phyloP scores from a whole-genome alignment of 2,888 invertebrate species.

The Heteromyza rotundicornis region DNA sequence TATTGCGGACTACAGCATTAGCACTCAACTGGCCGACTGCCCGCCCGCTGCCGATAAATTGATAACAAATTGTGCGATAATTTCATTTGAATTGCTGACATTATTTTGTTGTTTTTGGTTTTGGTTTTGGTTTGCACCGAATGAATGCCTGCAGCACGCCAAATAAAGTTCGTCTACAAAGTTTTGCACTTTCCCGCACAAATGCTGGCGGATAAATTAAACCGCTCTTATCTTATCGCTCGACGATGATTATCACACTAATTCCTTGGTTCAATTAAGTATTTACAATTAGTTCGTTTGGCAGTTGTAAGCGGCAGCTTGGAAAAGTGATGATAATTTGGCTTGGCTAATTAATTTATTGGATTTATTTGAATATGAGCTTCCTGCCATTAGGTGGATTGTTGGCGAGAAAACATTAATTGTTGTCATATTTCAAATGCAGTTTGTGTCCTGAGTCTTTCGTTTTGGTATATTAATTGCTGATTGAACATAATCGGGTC shows the following conservation, averaged over 20 bases:
- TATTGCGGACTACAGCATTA: too few relatives aligned
- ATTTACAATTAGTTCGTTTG: too few relatives aligned
- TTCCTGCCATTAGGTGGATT: too few relatives aligned
- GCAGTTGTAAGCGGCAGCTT: not conserved
- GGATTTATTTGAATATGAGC: too few relatives aligned
- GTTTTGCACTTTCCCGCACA: not conserved
- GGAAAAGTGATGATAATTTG: not conserved
- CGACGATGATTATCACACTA: slow-evolving; percentile 1
- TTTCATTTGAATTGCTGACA: not conserved
- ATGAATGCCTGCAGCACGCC: not conserved
- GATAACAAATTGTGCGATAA: slow-evolving; percentile 1
- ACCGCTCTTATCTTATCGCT: not conserved
- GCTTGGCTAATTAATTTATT: too few relatives aligned
- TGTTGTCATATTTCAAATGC: too few relatives aligned
- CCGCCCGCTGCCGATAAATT: not conserved
- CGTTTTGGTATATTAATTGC: too few relatives aligned
- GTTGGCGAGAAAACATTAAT: too few relatives aligned
- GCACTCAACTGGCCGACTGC: too few relatives aligned
- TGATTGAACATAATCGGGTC: too few relatives aligned
- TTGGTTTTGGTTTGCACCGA: too few relatives aligned
- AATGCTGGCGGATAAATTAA: not conserved
- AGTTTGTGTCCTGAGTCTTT: too few relatives aligned
- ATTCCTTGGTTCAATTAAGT: not conserved
- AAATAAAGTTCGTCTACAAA: not conserved
- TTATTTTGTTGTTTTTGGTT: not conserved